Evolutionary conservation across 2,888 invertebrate genomes (phyloP), one percentile per base, ranked within the genome.

Genomic region (Drosophila recens): DNA sequence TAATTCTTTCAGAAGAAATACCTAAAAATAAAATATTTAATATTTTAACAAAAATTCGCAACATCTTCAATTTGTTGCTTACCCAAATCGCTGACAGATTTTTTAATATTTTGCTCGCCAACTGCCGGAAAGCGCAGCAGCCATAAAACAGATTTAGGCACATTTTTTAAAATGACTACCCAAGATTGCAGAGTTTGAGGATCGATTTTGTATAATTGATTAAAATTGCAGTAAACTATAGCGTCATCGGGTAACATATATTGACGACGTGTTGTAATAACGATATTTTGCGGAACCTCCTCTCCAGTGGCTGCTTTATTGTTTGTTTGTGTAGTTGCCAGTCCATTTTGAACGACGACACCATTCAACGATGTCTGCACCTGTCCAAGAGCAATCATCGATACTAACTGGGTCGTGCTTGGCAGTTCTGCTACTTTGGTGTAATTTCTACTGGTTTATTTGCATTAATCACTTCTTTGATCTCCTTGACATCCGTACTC

Each of bases 181-280:
- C 99, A 99, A 95, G 97, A 97, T 88, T 97, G 96, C 76, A 99
- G 94, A 0, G 98, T 98, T 72, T 95, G 93, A 0, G 99, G 99
- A 93, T 99, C 99, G 79, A 97, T 98, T 95, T 99, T 99, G 93
- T 99, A 99, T 66, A 99, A 94, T 92, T 99, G 99, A 94, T 99
- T 99, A 93, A 99, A 99, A 93, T 99, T 99, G 93, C 99, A 99
- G 93, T 97, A 99, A 13, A 99, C 97, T 66, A 99, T 95, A 5
- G 98, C 98, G 89, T 99, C 97, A 86, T 98, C 97, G 1, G 99
- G 98, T 78, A 99, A 93, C 40, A 97, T 96, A 90, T 99, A 99
- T 92, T 99, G 99, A 90, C 96, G 96, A 81, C 99, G 95, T n/a
- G 98, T 97, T 15, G 99, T 99, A 76, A 99, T 96, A 72, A 99